Conservation (phyloP, 2,888 invertebrate species). For the Eucera pruinosa region DNA sequence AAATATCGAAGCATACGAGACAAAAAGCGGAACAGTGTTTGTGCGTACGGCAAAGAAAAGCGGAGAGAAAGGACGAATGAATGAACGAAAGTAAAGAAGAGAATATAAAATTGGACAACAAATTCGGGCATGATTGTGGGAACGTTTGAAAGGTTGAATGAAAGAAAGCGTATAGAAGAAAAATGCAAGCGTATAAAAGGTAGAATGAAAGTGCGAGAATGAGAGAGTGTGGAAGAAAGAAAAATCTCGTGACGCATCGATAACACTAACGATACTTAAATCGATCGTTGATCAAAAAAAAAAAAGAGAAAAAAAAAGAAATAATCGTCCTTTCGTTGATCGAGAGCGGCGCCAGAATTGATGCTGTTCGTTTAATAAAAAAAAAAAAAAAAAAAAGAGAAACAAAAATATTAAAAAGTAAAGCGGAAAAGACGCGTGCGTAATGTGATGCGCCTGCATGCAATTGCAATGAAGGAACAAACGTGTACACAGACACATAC, state of each 20-base stretch:
- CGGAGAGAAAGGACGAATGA: conserved; percentile 32
- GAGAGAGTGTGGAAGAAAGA: conserved; percentile 10
- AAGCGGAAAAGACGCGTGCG: conserved; percentile 36
- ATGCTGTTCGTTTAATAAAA: conserved; percentile 45
- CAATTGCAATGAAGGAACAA: conserved; percentile 21
- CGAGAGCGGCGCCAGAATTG: conserved; percentile 62
- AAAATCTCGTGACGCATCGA: conserved; percentile 55
- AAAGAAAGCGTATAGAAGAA: not conserved
- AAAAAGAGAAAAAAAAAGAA: not conserved
- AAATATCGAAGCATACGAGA: conserved; percentile 71
- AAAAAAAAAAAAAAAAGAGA: not conserved
- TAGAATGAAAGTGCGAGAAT: not conserved
- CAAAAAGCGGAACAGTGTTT: conserved; percentile 69
- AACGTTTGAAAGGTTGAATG: conserved; percentile 7
- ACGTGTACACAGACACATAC: conserved; percentile 44
- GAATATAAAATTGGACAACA: not conserved
- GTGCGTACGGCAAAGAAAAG: conserved; percentile 52
- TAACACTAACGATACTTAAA: conserved; percentile 65
- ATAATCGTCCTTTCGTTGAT: conserved; percentile 70
- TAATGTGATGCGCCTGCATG: conserved; percentile 47
- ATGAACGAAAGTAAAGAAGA: not conserved
- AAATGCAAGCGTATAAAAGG: too few relatives aligned
- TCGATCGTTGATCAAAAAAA: conserved; percentile 43
- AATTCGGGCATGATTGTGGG: conserved; percentile 2
- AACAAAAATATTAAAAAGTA: conserved; percentile 10